These are phyloP conservation scores for Reticulitermes lucifugus DNA, from an alignment of 2,888 invertebrate genomes.

Conservation along the genomic window DNA sequence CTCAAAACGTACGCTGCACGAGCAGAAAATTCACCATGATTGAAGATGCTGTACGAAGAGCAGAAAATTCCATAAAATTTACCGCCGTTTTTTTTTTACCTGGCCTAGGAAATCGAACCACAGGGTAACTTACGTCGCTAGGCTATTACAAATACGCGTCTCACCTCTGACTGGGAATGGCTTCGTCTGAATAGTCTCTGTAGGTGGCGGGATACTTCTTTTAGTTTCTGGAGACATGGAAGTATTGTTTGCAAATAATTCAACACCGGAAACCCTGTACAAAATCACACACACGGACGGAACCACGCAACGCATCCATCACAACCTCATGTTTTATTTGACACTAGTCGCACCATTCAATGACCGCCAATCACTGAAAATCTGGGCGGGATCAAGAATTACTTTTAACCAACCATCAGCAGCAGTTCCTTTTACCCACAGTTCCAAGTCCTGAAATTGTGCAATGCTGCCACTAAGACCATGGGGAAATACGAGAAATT, in stretches of 20 bases:
- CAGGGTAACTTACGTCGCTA: not conserved
- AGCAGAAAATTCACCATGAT: too few relatives aligned
- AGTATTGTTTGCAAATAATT: slow-evolving; percentile 39
- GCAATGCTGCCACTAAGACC: not conserved
- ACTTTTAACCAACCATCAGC: slow-evolving; percentile 40
- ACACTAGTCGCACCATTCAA: slow-evolving; percentile 49
- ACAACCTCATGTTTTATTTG: slow-evolving; percentile 51
- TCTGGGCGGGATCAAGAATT: slow-evolving; percentile 41
- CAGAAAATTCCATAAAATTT: too few relatives aligned
- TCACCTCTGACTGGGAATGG: slow-evolving; percentile 89
- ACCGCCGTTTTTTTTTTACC: not conserved
- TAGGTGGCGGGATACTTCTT: slow-evolving; percentile 72
- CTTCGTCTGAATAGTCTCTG: slow-evolving; percentile 89
- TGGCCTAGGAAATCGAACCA: not conserved
- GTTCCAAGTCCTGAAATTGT: not conserved
- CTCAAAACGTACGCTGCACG: too few relatives aligned
- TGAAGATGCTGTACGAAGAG: too few relatives aligned
- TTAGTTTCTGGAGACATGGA: slow-evolving; percentile 53
- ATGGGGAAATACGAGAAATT: not conserved
- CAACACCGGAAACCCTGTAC: slow-evolving; percentile 21
- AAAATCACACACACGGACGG: slow-evolving; percentile 47
- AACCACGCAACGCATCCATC: slow-evolving; percentile 44
- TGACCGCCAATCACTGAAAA: slow-evolving; percentile 47
- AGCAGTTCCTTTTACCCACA: slow-evolving; percentile 31
- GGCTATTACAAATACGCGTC: not conserved